A percentile compares a stretch with the other conserved stretches of the same genome.
Evolutionary conservation across 2,797 vertebrate species (phyloP).

Genomic region (Brachymystax lenok): DNA sequence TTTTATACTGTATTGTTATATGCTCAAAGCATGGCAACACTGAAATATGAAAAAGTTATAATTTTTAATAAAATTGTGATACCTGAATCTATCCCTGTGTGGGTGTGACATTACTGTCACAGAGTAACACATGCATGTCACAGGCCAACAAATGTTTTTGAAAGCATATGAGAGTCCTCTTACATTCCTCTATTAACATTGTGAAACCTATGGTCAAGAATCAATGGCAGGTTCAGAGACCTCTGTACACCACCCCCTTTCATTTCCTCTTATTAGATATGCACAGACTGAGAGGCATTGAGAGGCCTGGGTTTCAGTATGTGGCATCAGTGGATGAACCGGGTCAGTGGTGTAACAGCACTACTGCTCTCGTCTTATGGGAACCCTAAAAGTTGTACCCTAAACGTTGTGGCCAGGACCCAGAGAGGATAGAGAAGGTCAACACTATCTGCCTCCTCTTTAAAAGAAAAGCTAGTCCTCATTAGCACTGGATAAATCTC

Average conservation of each 20-base stretch:
- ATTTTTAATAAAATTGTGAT: conserved; percentile 87
- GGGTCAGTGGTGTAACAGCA: background rate
- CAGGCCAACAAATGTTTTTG: background rate
- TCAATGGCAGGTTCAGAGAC: background rate
- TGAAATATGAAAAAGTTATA: conserved; percentile 76
- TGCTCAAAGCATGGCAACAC: conserved; percentile 84
- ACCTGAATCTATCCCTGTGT: conserved; percentile 67
- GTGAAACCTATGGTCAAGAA: background rate
- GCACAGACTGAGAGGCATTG: background rate
- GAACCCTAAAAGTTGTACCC: background rate
- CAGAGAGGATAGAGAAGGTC: background rate
- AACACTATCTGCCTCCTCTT: background rate
- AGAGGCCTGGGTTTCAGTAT: background rate
- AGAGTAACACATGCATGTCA: background rate
- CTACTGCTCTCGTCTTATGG: background rate
- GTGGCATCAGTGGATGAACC: background rate
- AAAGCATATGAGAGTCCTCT: background rate
- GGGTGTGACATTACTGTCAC: background rate
- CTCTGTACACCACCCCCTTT: background rate
- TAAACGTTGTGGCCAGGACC: conserved; percentile 2
- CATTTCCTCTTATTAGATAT: background rate
- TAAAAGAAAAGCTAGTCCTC: background rate
- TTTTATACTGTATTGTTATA: conserved; percentile 85
- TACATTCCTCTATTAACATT: background rate
- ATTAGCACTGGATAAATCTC: conserved; percentile 16